Evolutionary conservation across 2,113 vertebrate genomes (phyloP).

Genomic region (Phylloscopus trochilus): DNA sequence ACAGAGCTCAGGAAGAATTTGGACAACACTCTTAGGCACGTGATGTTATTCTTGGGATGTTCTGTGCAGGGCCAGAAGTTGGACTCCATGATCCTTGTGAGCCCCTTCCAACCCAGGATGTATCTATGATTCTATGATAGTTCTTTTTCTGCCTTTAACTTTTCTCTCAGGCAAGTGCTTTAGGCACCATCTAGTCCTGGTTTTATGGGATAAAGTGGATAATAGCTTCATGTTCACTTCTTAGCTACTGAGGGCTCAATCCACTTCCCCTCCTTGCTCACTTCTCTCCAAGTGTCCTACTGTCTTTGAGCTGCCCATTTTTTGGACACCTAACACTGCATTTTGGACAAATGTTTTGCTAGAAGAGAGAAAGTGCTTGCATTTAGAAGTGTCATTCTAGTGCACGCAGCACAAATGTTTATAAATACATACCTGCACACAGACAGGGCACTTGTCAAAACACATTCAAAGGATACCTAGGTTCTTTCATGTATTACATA

Average conservation of each 20-base stretch:
- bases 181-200: background rate
- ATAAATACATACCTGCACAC: slow-evolving; percentile 54
- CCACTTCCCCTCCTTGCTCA: background rate
- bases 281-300: background rate
- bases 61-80: background rate
- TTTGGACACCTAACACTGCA: background rate
- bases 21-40: background rate
- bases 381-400: slow-evolving; percentile 14
- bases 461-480: slow-evolving; percentile 62
- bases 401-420: background rate
- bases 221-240: background rate
- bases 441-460: slow-evolving; percentile 43
- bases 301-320: background rate
- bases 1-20: background rate
- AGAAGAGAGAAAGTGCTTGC: background rate
- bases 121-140: background rate
- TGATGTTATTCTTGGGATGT: background rate
- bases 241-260: background rate
- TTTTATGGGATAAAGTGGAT: background rate
- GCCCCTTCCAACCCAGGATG: background rate
- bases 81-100: background rate
- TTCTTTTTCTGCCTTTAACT: background rate
- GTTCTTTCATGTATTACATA: slow-evolving; percentile 51
- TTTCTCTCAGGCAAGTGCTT: background rate
- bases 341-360: slow-evolving; percentile 13